Evolutionary conservation across 2,888 invertebrate species (phyloP).

Genomic region (Scaeva pyrastri): DNA sequence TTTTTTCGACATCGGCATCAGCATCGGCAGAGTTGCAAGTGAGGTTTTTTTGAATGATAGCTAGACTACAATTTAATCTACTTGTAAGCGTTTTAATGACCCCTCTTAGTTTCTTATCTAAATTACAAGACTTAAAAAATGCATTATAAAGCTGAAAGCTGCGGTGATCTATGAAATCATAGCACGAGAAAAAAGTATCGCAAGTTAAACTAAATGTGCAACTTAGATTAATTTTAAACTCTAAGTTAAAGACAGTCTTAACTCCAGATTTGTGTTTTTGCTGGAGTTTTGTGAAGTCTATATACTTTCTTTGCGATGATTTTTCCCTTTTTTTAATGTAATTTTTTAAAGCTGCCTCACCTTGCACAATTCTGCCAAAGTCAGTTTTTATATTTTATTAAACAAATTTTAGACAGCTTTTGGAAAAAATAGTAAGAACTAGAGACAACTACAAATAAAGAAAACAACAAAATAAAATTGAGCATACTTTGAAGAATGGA

Average conservation of each 20-base stretch:
- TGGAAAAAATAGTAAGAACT: neutral
- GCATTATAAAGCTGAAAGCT: slow-evolving; percentile 22
- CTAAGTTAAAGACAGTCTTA: slow-evolving; percentile 38
- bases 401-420: slow-evolving; percentile 9
- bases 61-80: slow-evolving; percentile 33
- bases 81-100: slow-evolving; percentile 43
- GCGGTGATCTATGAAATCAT: neutral
- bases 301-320: slow-evolving; percentile 8
- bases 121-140: slow-evolving; percentile 2
- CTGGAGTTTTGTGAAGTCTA: slow-evolving; percentile 22
- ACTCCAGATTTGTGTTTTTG: neutral
- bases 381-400: slow-evolving; percentile 33
- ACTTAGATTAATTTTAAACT: slow-evolving; percentile 12
- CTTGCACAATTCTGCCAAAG: slow-evolving; percentile 30
- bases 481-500: slow-evolving; percentile 35
- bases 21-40: slow-evolving; percentile 49
- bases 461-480: slow-evolving; percentile 38
- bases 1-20: too few relatives aligned
- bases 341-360: slow-evolving; percentile 25
- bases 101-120: slow-evolving; percentile 31
- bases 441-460: neutral
- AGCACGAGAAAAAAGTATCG: neutral
- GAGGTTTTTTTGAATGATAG: slow-evolving; percentile 38
- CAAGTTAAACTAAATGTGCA: slow-evolving; percentile 8
- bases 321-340: neutral